Evolutionary conservation across 2,888 invertebrate genomes (phyloP).

Genomic region (Agrochola macilenta): DNA sequence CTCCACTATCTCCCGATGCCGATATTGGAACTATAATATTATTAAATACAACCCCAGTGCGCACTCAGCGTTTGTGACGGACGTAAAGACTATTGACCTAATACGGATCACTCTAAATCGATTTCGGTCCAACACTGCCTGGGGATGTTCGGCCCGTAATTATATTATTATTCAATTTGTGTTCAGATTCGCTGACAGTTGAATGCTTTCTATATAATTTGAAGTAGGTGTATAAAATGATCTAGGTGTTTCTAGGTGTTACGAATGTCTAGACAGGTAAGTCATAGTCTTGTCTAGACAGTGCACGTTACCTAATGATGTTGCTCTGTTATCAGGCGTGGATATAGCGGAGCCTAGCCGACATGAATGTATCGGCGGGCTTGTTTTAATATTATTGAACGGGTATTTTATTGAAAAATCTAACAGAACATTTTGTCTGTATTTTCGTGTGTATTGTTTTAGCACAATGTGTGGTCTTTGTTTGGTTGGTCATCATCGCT

Average conservation of each 20-base stretch:
- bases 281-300: conserved; percentile 65
- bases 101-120: conserved; percentile 74
- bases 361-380: conserved; percentile 39
- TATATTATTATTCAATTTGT: conserved; percentile 62
- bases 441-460: conserved; percentile 10
- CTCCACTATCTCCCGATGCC: conserved; percentile 86
- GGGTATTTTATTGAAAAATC: conserved; percentile 26
- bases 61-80: conserved; percentile 64
- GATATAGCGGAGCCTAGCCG: conserved; percentile 41
- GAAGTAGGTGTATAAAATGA: conserved; percentile 53
- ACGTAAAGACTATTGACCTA: conserved; percentile 73
- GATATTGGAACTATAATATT: conserved; percentile 88
- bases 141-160: conserved; percentile 56
- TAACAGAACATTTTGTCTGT: conserved; percentile 20
- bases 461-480: conserved; percentile 21
- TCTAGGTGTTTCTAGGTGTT: conserved; percentile 54
- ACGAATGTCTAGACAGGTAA: conserved; percentile 64
- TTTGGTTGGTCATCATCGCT: not conserved
- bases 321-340: conserved; percentile 54
- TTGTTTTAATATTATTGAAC: conserved; percentile 32
- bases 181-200: conserved; percentile 51
- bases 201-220: conserved; percentile 60
- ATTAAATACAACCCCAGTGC: conserved; percentile 77
- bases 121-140: conserved; percentile 57
- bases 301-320: conserved; percentile 61